These are phyloP conservation scores for Paratrypauchen microcephalus DNA, from an alignment of 2,797 vertebrate species.

Conservation along the genomic window DNA sequence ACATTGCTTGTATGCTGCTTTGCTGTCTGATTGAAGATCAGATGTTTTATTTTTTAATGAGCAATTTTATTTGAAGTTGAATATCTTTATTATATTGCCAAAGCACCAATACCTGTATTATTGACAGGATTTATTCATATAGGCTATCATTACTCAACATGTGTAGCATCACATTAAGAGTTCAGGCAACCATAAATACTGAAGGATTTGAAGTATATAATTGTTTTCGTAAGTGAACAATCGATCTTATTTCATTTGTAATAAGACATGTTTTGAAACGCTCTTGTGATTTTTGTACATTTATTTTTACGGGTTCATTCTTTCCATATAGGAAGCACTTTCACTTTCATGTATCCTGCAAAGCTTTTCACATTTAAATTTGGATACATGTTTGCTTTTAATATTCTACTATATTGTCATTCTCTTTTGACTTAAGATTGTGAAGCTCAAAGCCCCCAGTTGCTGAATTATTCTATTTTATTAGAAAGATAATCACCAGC, in stretches of 20 bases:
- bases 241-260: neutral
- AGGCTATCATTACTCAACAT: no score
- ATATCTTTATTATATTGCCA: slow-evolving; percentile 1
- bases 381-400: neutral
- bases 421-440: neutral
- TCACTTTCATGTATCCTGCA: slow-evolving; percentile 18
- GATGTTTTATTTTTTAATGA: neutral
- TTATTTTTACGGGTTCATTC: slow-evolving; percentile 19
- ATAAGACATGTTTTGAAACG: neutral
- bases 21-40: slow-evolving; percentile 13
- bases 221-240: neutral
- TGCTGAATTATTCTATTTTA: slow-evolving; percentile 7
- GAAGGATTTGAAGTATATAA: neutral
- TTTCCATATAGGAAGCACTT: slow-evolving; percentile 1
- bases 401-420: neutral
- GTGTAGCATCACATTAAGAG: neutral
- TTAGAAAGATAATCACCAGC: slow-evolving; percentile 18
- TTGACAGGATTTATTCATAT: neutral
- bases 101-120: neutral
- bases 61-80: neutral
- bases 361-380: slow-evolving; percentile 21
- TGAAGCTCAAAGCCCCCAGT: neutral
- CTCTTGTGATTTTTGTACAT: neutral
- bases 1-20: slow-evolving; percentile 23
- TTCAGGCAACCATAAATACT: slow-evolving; percentile 7